A percentile compares a stretch with the other conserved stretches of the same genome.
Evolutionary conservation across 2,888 invertebrate species (phyloP).

Genomic region (Tubulanus polymorphus): DNA sequence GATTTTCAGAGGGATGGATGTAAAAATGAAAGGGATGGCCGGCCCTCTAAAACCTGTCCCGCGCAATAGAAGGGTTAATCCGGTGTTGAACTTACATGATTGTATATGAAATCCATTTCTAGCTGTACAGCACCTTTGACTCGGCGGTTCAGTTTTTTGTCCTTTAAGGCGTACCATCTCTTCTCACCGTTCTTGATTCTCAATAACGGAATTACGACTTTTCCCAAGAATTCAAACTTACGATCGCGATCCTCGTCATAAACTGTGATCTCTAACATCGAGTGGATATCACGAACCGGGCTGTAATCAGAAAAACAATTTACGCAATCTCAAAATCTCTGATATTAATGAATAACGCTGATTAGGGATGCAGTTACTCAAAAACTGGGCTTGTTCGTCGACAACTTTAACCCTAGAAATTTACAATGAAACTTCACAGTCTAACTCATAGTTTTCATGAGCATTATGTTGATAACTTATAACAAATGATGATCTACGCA

Average conservation of each 20-base stretch:
- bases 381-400: too few relatives aligned
- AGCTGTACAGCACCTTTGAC: slow-evolving; percentile 94
- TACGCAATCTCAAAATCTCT: too few relatives aligned
- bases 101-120: slow-evolving; percentile 90
- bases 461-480: too few relatives aligned
- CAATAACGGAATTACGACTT: slow-evolving; percentile 81
- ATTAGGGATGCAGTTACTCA: too few relatives aligned
- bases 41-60: background rate
- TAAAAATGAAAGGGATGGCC: too few relatives aligned
- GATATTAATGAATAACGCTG: too few relatives aligned
- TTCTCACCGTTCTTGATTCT: slow-evolving; percentile 80
- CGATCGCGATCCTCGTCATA: slow-evolving; percentile 98
- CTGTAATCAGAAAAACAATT: slow-evolving; percentile 35
- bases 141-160: slow-evolving; percentile 81
- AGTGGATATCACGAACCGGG: slow-evolving; percentile 78
- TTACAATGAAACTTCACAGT: too few relatives aligned
- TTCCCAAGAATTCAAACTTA: slow-evolving; percentile 89
- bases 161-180: slow-evolving; percentile 93
- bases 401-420: too few relatives aligned
- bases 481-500: too few relatives aligned
- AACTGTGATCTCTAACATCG: slow-evolving; percentile 89
- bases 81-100: slow-evolving; percentile 64
- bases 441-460: too few relatives aligned
- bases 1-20: too few relatives aligned
- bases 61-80: background rate